These are phyloP conservation scores for Drosophila tristis DNA, from an alignment of 1,140 invertebrate genomes.

Conservation along the genomic window DNA sequence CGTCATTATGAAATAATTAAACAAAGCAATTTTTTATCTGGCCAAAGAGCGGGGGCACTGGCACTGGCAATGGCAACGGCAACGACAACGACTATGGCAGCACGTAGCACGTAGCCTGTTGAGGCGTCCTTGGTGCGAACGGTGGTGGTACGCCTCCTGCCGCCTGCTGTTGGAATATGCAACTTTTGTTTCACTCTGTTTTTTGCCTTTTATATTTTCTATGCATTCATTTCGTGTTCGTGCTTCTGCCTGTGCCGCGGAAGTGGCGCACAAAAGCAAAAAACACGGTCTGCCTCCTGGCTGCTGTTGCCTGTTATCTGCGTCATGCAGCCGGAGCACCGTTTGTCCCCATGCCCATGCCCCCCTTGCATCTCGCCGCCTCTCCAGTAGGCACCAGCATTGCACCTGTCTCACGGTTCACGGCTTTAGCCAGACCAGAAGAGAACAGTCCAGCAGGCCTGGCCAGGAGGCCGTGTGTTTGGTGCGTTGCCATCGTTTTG, in stretches of 20 bases:
- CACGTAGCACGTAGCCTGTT: slow-evolving; percentile 62
- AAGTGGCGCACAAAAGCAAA: slow-evolving; percentile 62
- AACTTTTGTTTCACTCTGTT: slow-evolving; percentile 50
- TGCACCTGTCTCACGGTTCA: slow-evolving; percentile 47
- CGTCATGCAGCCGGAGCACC: slow-evolving; percentile 56
- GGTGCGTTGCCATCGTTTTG: slow-evolving; percentile 59
- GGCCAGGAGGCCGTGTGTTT: too few relatives aligned
- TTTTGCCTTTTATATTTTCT: slow-evolving; percentile 48
- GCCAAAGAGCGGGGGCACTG: slow-evolving; percentile 3
- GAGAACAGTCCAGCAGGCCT: slow-evolving; percentile 17
- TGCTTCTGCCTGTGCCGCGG: slow-evolving; percentile 52
- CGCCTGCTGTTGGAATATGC: slow-evolving; percentile 5
- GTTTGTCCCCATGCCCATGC: slow-evolving; percentile 25
- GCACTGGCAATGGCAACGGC: background rate
- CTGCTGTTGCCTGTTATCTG: slow-evolving; percentile 63
- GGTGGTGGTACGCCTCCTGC: slow-evolving; percentile 11
- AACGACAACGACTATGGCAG: slow-evolving; percentile 21
- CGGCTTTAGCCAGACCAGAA: slow-evolving; percentile 11
- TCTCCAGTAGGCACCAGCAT: slow-evolving; percentile 23
- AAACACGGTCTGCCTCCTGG: slow-evolving; percentile 23
- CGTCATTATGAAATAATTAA: slow-evolving; percentile 82
- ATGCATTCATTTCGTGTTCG: slow-evolving; percentile 68
- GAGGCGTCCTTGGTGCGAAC: slow-evolving; percentile 51
- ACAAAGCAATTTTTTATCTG: slow-evolving; percentile 80
- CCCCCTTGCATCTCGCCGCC: background rate